A percentile compares a stretch with the other conserved stretches of the same genome.
phyloP scores from a whole-genome alignment of 2,888 invertebrate genomes.

The Corbicula japonica region DNA sequence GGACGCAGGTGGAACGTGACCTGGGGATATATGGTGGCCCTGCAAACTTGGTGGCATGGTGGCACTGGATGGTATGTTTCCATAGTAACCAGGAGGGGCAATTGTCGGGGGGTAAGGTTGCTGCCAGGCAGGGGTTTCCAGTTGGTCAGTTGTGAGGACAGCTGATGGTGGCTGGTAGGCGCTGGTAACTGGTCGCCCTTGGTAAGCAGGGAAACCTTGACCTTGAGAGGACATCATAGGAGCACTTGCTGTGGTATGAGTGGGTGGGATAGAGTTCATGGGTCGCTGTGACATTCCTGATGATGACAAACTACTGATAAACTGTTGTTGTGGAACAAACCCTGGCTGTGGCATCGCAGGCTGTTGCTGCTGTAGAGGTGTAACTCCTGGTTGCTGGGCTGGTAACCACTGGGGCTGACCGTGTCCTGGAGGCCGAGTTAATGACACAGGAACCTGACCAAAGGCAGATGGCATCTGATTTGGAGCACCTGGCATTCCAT shows the following conservation, averaged over 20 bases:
- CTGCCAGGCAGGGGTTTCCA: slow-evolving; percentile 11
- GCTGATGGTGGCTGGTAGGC: slow-evolving; percentile 60
- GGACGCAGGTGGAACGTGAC: slow-evolving; percentile 62
- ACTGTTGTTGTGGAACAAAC: slow-evolving; percentile 39
- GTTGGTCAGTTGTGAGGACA: slow-evolving; percentile 59
- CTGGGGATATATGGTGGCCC: slow-evolving; percentile 52
- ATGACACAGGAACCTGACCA: slow-evolving; percentile 15
- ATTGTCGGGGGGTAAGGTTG: slow-evolving; percentile 9
- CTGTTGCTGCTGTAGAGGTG: background rate
- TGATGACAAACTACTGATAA: slow-evolving; percentile 54
- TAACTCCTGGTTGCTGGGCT: too few species aligned
- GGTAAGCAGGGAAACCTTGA: slow-evolving; percentile 38
- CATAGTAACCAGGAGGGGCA: slow-evolving; percentile 18
- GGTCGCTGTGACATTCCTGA: slow-evolving; percentile 61
- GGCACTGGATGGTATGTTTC: background rate
- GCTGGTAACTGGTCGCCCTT: slow-evolving; percentile 36
- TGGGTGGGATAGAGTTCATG: slow-evolving; percentile 69
- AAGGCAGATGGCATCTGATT: slow-evolving; percentile 2
- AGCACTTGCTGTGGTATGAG: slow-evolving; percentile 53
- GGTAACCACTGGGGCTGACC: too few species aligned
- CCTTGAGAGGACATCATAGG: slow-evolving; percentile 52
- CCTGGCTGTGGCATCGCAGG: background rate
- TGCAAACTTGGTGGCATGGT: slow-evolving; percentile 41
- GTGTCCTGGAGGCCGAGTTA: slow-evolving; percentile 6
- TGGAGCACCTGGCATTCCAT: slow-evolving; percentile 11